These are phyloP conservation scores for Himalopsyche anomala DNA, from an alignment of 2,888 invertebrate species.

Conservation along the genomic window DNA sequence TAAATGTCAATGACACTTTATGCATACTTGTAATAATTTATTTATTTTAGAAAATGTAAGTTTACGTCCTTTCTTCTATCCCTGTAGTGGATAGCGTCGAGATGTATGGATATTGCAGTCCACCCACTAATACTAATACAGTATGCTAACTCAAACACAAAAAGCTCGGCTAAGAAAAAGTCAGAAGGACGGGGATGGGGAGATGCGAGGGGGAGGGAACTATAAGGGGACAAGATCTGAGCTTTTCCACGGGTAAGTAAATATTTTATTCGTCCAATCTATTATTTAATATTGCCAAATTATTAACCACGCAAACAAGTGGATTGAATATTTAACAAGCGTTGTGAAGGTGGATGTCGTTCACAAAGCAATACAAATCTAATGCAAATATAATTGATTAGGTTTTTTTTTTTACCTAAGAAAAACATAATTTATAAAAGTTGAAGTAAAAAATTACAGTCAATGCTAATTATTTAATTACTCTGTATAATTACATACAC, in stretches of 20 bases:
- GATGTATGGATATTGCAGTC: conserved; percentile 49
- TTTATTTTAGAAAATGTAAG: no score
- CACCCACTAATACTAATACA: conserved; percentile 53
- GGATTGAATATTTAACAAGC: no score
- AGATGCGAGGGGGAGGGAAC: conserved; percentile 60
- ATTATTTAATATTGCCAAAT: background rate
- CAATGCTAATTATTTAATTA: no score
- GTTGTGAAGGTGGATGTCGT: no score
- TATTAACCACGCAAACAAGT: background rate
- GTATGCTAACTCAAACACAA: conserved; percentile 64
- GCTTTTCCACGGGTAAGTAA: conserved; percentile 1
- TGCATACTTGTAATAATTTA: no score
- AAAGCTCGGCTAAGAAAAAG: conserved; percentile 57
- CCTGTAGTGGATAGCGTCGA: conserved; percentile 50
- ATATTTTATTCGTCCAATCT: background rate
- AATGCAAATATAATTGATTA: no score
- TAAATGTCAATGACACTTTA: no score
- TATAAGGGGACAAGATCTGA: conserved; percentile 38
- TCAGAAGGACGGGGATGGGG: conserved; percentile 16
- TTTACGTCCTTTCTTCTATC: background rate
- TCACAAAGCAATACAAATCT: no score
- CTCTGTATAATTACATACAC: no score
- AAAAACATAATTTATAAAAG: no score
- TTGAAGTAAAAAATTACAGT: no score
- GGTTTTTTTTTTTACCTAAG: no score